phyloP scores from a whole-genome alignment of 2,797 vertebrate species.

The Aulostomus chinensis region DNA sequence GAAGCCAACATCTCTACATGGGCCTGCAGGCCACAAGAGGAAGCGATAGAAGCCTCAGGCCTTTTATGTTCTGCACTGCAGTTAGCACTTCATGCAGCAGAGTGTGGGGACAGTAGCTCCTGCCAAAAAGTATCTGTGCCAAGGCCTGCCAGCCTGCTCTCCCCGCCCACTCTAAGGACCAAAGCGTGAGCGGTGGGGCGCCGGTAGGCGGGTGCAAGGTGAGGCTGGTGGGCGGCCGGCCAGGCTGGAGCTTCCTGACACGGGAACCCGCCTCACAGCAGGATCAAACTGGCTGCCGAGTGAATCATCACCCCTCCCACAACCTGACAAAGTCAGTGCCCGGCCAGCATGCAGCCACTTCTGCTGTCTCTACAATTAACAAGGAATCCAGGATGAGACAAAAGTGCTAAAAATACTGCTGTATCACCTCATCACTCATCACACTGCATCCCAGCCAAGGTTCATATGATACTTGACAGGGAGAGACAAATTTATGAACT shows the following conservation, averaged over 20 bases:
- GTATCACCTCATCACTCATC: constrained; percentile 20
- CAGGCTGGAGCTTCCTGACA: constrained; percentile 84
- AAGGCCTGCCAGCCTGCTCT: constrained; percentile 76
- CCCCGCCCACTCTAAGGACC: constrained; percentile 80
- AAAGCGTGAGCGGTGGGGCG: constrained; percentile 76
- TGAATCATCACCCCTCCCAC: constrained; percentile 82
- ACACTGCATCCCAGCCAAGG: constrained; percentile 20
- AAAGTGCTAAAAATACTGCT: constrained; percentile 53
- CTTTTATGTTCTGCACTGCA: constrained; percentile 76
- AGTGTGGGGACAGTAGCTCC: constrained; percentile 74
- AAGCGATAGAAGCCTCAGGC: constrained; percentile 65
- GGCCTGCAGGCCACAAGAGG: constrained; percentile 69
- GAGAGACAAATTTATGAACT: constrained; percentile 15
- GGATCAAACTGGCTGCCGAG: constrained; percentile 77
- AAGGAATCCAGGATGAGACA: constrained; percentile 51
- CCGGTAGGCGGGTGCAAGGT: constrained; percentile 78
- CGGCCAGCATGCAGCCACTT: constrained; percentile 62
- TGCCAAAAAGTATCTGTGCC: constrained; percentile 75
- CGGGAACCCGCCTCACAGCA: constrained; percentile 77
- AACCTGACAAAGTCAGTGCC: constrained; percentile 63
- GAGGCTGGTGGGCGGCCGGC: constrained; percentile 81
- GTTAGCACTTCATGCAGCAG: constrained; percentile 71
- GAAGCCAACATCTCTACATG: constrained; percentile 54
- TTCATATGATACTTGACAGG: constrained; percentile 17
- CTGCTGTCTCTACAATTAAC: constrained; percentile 67